Conservation (phyloP, 1,140 invertebrate genomes). For the Thalassaphorura encarpata region DNA sequence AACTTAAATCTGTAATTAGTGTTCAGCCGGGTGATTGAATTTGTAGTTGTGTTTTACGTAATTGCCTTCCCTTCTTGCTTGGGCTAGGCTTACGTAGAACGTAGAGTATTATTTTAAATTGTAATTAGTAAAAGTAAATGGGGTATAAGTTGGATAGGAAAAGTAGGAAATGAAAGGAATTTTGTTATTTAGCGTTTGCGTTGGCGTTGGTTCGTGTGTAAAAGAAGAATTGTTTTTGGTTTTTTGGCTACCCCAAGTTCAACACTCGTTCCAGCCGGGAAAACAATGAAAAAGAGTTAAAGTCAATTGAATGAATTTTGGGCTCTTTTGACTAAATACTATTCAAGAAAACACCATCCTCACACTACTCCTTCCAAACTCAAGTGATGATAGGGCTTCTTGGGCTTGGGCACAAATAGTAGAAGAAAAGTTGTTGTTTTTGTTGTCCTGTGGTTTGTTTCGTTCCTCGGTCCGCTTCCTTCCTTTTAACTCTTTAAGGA, state of each 20-base stretch:
- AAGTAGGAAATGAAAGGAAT: neutral
- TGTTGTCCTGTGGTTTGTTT: too few relatives aligned
- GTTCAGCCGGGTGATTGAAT: neutral
- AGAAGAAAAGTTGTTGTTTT: too few relatives aligned
- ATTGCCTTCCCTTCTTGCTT: neutral
- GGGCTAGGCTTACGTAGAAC: neutral
- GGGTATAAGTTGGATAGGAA: neutral
- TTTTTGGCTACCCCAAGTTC: conserved; percentile 11
- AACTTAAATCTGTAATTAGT: neutral
- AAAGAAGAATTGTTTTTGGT: neutral
- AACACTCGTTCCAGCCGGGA: conserved; percentile 15
- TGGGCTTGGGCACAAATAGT: too few relatives aligned
- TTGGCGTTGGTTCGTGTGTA: neutral
- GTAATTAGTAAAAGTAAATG: too few relatives aligned
- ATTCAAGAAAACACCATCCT: neutral
- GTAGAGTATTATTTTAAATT: neutral
- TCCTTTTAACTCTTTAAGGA: too few relatives aligned
- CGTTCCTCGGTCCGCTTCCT: too few relatives aligned
- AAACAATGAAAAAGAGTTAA: neutral
- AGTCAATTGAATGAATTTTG: neutral
- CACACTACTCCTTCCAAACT: too few relatives aligned
- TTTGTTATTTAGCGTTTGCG: neutral
- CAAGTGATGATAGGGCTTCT: too few relatives aligned
- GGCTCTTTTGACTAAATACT: too few relatives aligned
- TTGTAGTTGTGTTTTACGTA: neutral